Evolutionary conservation across 2,888 invertebrate genomes (phyloP).

Genomic region (Cephus rjabovi): DNA sequence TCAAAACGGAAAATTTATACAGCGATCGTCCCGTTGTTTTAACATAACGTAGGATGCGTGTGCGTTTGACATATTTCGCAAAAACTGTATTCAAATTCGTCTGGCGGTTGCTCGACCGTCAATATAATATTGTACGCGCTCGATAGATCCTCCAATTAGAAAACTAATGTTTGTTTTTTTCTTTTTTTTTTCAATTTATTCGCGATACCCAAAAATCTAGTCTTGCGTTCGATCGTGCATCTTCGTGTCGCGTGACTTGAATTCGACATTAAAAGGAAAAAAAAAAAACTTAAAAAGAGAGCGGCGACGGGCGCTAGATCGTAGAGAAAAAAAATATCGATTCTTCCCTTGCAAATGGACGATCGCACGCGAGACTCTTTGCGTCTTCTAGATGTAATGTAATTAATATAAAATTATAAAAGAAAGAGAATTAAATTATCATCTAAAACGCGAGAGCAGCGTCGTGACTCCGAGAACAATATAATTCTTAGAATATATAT

Average conservation of each 20-base stretch:
- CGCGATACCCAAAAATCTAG: not conserved
- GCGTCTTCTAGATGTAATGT: not conserved
- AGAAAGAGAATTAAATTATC: conserved; percentile 4
- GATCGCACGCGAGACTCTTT: conserved; percentile 3
- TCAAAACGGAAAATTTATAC: conserved; percentile 14
- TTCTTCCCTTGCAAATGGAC: not conserved
- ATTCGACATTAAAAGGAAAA: conserved; percentile 12
- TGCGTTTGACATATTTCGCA: not conserved
- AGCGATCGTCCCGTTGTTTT: conserved; percentile 4
- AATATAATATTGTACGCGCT: not conserved
- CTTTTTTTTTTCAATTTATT: not conserved
- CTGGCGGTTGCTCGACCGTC: not conserved
- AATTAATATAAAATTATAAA: conserved; percentile 7
- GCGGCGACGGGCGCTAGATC: not conserved
- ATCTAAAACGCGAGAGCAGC: not conserved
- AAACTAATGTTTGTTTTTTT: not conserved
- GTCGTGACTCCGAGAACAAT: not conserved
- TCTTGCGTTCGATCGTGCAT: conserved; percentile 6
- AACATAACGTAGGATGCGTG: conserved; percentile 11
- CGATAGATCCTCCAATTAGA: not conserved
- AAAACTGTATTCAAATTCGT: not conserved
- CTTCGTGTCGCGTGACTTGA: not conserved
- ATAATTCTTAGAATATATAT: not conserved
- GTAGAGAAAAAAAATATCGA: not conserved
- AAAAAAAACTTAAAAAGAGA: conserved; percentile 23